Base-by-base conservation (phyloP, 2,797 vertebrate species). In the Mallotus villosus region DNA sequence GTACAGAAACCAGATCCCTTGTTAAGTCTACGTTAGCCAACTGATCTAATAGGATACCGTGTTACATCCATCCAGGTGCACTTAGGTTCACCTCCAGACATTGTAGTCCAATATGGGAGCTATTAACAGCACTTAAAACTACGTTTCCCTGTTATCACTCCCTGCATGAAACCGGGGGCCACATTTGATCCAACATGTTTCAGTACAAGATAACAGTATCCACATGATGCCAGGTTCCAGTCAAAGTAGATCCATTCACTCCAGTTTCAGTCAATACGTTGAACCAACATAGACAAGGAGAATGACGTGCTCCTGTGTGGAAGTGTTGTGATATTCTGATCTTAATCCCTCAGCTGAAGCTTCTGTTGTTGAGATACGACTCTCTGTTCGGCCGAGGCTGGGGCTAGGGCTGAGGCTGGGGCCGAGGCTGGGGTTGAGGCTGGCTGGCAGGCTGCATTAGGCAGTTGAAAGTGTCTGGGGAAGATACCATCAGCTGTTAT, bases 61-160 rank as follows among this genome's bases (percentile, higher is more conserved):
- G 32, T 21, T 22, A 9, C n/a, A 37, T 64, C n/a, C n/a, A 46
- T 34, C 16, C 19, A 70, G 34, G 37, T 70, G 68, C 68, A 41
- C 58, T 61, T 46, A 46, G 59, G 37, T 61, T 64, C 19, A 64
- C 34, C 34, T 37, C 63, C 21, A 64, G 63, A 64, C 21, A 3
- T 37, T 64, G 63, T 64, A 34, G 78, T 34, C n/a, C 67, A 22
- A 68, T 74, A 71, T 81, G 72, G 82, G 78, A 81, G 79, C 81
- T 68, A 83, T 90, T 86, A 82, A 51, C 68, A 72, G 86, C 81
- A 81, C 87, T 86, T 82, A 74, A 32, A 58, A 70, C 3, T 14
- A 16, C 24, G 32, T 73, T 82, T 74, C 58, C 58, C 69, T 14
- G 4, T 80, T 78, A 84, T 82, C 79, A 11, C 29, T 69, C 61